Evolutionary conservation across 2,888 invertebrate species (phyloP), one percentile per base, ranked within the genome.

Genomic region (Drosophila atripex): DNA sequence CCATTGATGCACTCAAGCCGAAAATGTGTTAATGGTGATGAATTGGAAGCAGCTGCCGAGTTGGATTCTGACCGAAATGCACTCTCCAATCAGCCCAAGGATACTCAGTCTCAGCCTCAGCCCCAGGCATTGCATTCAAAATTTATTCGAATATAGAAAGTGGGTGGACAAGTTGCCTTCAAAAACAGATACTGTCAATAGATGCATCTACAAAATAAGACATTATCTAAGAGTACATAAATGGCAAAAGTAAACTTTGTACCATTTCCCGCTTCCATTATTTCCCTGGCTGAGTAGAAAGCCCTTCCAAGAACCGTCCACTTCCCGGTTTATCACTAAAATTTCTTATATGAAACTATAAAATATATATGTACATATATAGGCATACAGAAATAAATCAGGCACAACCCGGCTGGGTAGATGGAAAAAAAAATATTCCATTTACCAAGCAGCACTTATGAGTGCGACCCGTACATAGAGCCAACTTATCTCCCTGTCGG

Each of bases 21-120:
- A 77, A 82, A 82, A 83, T 83, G 80, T 86, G 80, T 77, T 86
- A 86, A 80, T 80, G 80, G 75, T 86, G 86, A 82, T 86, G 77
- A 75, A 86, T 80, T 47, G 58, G 69, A 80, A 71, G 49, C 80
- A 82, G 80, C 86, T 86, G 83, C 64, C 46, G 18, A 18, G 1
- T 18, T 18, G 18, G 18, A 18, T 18, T 18, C 18, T 18, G 2
- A 1, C 18, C 18, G 57, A 77, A 58, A 74, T 64, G 56, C 56
- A 70, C 69, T 60, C 50, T 75, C 58, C 59, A 86, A 77, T 72
- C 68, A 72, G 73, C 59, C 55, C 86, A 64, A 86, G 80, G 83
- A 83, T 66, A 54, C 35, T 54, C 50, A 39, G 57, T n/a, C 60
- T 55, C 43, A 47, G 38, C 12, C 8, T 21, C 21, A 23, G 21